phyloP scores from a whole-genome alignment of 2,797 vertebrate species.

The Pseudochirops cupreus region DNA sequence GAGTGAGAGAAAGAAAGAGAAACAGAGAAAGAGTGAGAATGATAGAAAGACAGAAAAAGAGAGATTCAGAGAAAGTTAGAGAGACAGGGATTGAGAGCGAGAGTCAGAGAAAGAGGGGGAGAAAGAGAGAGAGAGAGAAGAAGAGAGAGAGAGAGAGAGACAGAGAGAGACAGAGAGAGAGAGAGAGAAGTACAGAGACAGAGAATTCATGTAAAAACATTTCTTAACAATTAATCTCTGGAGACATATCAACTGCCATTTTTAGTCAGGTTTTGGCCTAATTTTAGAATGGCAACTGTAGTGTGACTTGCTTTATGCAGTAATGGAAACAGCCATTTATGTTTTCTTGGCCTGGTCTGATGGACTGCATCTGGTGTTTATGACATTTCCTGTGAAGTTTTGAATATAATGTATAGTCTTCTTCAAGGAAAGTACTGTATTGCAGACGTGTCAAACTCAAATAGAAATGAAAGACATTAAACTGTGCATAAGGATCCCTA shows the following conservation, averaged over 20 bases:
- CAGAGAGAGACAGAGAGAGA: fast-evolving
- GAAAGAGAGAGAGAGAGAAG: too few relatives aligned
- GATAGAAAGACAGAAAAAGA: too few relatives aligned
- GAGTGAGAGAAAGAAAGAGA: too few relatives aligned
- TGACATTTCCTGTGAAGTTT: background rate
- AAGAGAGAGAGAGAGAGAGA: too few relatives aligned
- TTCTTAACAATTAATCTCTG: background rate
- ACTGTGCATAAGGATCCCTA: background rate
- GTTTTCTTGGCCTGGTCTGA: background rate
- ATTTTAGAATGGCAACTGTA: background rate
- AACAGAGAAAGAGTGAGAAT: too few relatives aligned
- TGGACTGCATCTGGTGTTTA: background rate
- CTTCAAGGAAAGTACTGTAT: background rate
- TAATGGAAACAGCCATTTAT: background rate
- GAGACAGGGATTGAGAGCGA: background rate
- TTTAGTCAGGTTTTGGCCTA: background rate
- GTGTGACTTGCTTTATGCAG: background rate
- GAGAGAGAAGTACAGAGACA: background rate
- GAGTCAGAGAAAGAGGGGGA: background rate
- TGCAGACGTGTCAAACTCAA: background rate
- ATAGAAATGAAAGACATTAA: background rate
- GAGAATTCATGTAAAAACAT: background rate
- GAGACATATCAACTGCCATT: background rate
- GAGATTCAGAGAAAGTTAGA: too few relatives aligned
- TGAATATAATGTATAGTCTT: background rate